Conservation (phyloP, 2,888 invertebrate species). For the Notodonta ziczac region DNA sequence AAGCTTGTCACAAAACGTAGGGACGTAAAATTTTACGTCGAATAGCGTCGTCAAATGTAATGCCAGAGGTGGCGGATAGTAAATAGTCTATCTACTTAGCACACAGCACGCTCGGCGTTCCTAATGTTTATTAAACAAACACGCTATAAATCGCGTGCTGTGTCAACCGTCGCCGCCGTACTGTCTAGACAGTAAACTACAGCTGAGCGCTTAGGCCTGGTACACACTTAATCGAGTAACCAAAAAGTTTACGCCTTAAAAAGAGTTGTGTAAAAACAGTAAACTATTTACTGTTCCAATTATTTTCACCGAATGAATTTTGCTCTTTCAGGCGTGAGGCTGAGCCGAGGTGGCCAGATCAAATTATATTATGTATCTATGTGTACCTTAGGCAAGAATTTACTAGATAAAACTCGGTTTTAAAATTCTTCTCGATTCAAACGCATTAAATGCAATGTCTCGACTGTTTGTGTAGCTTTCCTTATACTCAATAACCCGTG, state of each 20-base stretch:
- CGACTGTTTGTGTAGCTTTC: background rate
- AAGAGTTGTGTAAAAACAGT: background rate
- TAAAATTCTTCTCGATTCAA: background rate
- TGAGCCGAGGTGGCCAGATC: no score
- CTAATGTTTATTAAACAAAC: background rate
- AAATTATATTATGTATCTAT: no score
- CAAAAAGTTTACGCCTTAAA: background rate
- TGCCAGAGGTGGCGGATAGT: background rate
- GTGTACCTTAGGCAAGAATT: no score
- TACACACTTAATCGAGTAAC: background rate
- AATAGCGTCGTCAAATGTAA: no score
- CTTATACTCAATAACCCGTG: background rate
- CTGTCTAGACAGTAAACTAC: constrained; percentile 5
- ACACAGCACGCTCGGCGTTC: background rate
- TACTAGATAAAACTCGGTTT: no score
- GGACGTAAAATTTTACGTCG: background rate
- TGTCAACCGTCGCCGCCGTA: constrained; percentile 8
- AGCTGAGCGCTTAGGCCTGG: background rate
- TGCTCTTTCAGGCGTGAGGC: no score
- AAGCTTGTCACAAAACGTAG: no score
- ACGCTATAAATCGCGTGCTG: constrained; percentile 2
- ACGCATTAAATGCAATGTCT: background rate
- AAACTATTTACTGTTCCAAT: no score
- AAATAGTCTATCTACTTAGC: background rate
- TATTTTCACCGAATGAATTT: no score